These are phyloP conservation scores for Ormyrus labotus DNA, from an alignment of 2,888 invertebrate genomes.

Conservation along the genomic window DNA sequence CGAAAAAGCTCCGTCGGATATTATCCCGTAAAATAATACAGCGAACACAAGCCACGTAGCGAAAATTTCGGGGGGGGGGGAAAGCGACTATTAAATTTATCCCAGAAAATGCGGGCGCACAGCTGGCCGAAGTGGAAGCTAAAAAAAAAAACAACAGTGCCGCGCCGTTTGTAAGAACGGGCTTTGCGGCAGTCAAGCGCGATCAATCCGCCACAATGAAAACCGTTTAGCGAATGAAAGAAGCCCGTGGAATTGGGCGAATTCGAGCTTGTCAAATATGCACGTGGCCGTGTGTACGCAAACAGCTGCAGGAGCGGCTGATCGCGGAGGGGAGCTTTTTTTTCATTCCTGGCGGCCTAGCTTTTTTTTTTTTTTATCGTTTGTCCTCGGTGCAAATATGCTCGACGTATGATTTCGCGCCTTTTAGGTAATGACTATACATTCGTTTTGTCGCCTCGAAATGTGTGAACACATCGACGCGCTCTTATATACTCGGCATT, in stretches of 20 bases:
- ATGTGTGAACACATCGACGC: too few relatives aligned
- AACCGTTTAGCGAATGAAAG: constrained; percentile 34
- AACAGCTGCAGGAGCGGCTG: neutral
- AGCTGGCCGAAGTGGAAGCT: too few relatives aligned
- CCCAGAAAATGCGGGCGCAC: too few relatives aligned
- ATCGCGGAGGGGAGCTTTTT: neutral
- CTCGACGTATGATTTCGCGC: neutral
- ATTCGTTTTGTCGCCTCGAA: too few relatives aligned
- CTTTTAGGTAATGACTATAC: neutral
- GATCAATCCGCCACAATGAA: constrained; percentile 8
- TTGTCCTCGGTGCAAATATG: neutral
- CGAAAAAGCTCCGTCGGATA: too few relatives aligned
- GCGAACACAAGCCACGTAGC: too few relatives aligned
- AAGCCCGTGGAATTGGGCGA: constrained; percentile 6
- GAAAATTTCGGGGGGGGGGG: too few relatives aligned
- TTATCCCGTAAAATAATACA: too few relatives aligned
- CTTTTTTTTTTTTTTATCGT: neutral
- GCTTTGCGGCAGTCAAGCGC: neutral
- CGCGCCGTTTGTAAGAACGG: too few relatives aligned
- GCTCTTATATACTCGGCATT: too few relatives aligned
- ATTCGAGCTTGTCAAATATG: constrained; percentile 27
- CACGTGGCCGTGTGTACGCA: neutral
- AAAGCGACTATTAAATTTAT: too few relatives aligned
- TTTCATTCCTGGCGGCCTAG: neutral
- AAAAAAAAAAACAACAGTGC: too few relatives aligned